Evolutionary conservation across 2,113 vertebrate genomes (phyloP), one percentile per base, ranked within the genome.

Genomic region (Anas platyrhynchos): DNA sequence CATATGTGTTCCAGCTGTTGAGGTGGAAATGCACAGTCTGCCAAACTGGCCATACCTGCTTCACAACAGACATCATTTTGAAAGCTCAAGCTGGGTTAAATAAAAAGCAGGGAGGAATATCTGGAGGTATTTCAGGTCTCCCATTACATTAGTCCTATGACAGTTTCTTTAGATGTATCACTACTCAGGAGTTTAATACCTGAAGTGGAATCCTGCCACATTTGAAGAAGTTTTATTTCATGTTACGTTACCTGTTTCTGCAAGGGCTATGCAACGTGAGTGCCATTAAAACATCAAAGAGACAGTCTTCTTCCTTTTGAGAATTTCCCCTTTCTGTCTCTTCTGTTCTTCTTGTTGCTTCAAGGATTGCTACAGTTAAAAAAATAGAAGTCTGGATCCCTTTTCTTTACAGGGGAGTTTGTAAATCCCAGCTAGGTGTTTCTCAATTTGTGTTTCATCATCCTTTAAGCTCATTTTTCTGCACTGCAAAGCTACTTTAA

Each of bases 381-480:
- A 72, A 97, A 97, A 94, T 91, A 96, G 84, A 97, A 97, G 86
- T 91, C 69, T 86, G 91, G 88, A 94, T 97, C 92, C 97, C 91
- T 96, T 97, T 97, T 93, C 90, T 91, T 97, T 98, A 96, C 88
- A 86, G 95, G 82, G 96, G 88, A 96, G 91, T 97, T 95, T 96
- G 96, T 94, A 96, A 94, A 96, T 96, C 91, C 87, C 96, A 95
- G 29, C 91, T 62, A 93, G 95, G 91, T 89, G 83, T 94, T 96
- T 95, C 94, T 96, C 88, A 92, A 92, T 95, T 97, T 94, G 68
- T 94, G 97, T 97, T 98, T 94, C 78, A 68, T 96, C 92, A 97
- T 96, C 96, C 97, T 97, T 97, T 96, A 96, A 98, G 97, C 96
- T 97, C 96, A 97, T 96, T 97, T 97, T 98, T 96, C 92, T 89